Percentiles rank a stretch among this genome's conserved stretches.
Evolutionary conservation across 2,113 vertebrate genomes (phyloP).

Genomic region (Malurus melanocephalus): DNA sequence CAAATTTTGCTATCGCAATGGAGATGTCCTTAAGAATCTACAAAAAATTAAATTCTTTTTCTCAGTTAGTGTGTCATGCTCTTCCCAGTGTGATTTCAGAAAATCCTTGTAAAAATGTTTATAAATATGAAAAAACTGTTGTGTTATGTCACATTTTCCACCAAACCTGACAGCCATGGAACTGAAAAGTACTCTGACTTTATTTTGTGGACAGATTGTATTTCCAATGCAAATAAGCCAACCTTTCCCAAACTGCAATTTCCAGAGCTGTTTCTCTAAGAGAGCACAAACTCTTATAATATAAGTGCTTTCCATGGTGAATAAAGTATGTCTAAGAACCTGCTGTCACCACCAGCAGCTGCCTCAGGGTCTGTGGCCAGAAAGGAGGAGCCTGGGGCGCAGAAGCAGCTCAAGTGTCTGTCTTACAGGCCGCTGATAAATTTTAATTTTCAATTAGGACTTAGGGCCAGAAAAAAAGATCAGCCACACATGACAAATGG

Average conservation of each 20-base stretch:
- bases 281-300: rapidly evolving
- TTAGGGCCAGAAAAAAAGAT: background rate
- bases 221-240: background rate
- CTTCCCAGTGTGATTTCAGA: background rate
- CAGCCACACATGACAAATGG: background rate
- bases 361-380: background rate
- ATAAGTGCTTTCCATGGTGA: background rate
- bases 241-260: background rate
- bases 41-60: background rate
- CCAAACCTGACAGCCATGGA: background rate
- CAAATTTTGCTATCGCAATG: background rate
- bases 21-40: background rate
- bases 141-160: background rate
- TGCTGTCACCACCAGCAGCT: background rate
- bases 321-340: rapidly evolving
- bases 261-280: background rate
- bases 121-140: background rate
- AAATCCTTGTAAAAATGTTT: background rate
- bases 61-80: background rate
- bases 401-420: background rate
- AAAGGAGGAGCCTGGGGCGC: background rate
- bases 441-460: background rate
- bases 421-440: background rate
- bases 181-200: background rate
- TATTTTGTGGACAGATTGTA: background rate